Percentiles rank a stretch among this genome's conserved stretches.
Evolutionary conservation across 2,888 invertebrate species (phyloP).

Genomic region (Tiliacea citrago): DNA sequence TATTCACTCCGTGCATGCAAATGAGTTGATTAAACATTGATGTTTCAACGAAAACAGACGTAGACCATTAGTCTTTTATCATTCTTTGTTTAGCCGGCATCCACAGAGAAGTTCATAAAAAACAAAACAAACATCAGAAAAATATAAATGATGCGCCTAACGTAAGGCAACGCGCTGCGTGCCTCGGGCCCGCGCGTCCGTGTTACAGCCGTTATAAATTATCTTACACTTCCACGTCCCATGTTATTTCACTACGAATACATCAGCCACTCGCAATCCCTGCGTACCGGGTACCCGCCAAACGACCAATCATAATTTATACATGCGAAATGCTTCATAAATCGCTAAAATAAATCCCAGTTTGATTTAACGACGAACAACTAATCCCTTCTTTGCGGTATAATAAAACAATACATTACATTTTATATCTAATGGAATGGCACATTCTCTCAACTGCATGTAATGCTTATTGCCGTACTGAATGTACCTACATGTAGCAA

Average conservation of each 20-base stretch:
- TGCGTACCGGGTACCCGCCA: constrained; percentile 80
- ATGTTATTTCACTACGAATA: constrained; percentile 87
- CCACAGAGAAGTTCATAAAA: constrained; percentile 83
- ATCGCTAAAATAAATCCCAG: constrained; percentile 80
- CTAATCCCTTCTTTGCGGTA: constrained; percentile 74
- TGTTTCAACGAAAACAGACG: constrained; percentile 85
- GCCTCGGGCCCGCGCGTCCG: constrained; percentile 80
- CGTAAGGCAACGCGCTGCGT: constrained; percentile 84
- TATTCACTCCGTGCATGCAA: constrained; percentile 81
- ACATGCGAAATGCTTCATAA: constrained; percentile 80
- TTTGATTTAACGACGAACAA: constrained; percentile 79
- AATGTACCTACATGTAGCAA: constrained; percentile 64
- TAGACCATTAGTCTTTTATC: constrained; percentile 87
- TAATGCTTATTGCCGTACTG: constrained; percentile 69
- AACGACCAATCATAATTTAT: constrained; percentile 85
- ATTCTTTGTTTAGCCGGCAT: constrained; percentile 88
- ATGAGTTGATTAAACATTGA: constrained; percentile 87
- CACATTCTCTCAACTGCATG: constrained; percentile 72
- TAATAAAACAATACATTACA: constrained; percentile 75
- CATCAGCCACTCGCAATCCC: constrained; percentile 84
- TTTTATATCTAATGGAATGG: constrained; percentile 75
- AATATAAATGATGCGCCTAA: constrained; percentile 90
- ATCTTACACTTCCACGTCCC: constrained; percentile 86
- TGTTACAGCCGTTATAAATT: constrained; percentile 87
- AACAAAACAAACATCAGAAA: constrained; percentile 88